These are phyloP conservation scores for Nerophis lumbriciformis DNA, from an alignment of 2,113 vertebrate genomes.

Conservation along the genomic window DNA sequence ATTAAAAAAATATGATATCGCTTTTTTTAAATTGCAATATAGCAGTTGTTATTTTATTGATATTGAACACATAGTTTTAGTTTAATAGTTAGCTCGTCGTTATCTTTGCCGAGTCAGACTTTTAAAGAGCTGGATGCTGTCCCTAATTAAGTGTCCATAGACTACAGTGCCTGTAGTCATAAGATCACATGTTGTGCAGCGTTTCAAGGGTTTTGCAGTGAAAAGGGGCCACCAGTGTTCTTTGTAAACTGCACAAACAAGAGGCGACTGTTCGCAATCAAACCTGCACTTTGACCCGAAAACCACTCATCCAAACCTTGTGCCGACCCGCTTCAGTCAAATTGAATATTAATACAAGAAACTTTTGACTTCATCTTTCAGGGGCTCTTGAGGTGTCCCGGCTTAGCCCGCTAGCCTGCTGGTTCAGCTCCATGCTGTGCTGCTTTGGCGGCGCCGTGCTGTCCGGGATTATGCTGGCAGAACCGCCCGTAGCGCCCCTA, in stretches of 20 bases:
- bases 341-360: neutral
- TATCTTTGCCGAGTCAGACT: no score
- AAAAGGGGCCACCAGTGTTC: neutral
- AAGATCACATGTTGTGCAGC: neutral
- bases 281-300: neutral
- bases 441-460: slow-evolving; percentile 94
- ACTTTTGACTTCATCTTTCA: slow-evolving; percentile 46
- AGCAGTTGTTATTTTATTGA: no score
- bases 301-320: neutral
- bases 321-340: slow-evolving; percentile 1
- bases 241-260: slow-evolving; percentile 5
- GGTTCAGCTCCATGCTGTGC: slow-evolving; percentile 95
- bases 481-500: slow-evolving; percentile 82
- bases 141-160: no score
- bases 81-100: no score
- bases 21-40: no score
- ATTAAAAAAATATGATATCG: no score
- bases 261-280: neutral
- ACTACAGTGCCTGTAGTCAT: neutral
- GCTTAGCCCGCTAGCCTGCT: slow-evolving; percentile 87
- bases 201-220: neutral
- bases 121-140: no score
- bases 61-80: no score
- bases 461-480: slow-evolving; percentile 85
- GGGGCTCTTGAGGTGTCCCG: slow-evolving; percentile 77